These are phyloP conservation scores for Brienomyrus brachyistius DNA, from an alignment of 2,113 vertebrate genomes.

Conservation along the genomic window DNA sequence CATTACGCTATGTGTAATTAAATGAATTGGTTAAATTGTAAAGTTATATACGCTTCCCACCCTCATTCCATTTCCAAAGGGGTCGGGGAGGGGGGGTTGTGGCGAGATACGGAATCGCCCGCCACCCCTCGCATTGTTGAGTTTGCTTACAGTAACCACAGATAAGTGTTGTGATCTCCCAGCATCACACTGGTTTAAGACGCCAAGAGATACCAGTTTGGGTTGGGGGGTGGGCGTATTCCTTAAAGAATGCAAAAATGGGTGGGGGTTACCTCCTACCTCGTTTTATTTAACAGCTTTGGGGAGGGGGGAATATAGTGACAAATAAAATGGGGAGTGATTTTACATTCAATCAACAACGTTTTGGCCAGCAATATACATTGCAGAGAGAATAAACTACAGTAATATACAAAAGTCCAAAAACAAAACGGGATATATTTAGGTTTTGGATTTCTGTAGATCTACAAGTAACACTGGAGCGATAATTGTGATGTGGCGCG, in stretches of 20 bases:
- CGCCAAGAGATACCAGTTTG: constrained; percentile 7
- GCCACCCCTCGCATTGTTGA: constrained; percentile 9
- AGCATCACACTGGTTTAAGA: constrained; percentile 5
- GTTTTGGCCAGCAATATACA: constrained; percentile 50
- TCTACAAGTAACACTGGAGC: neutral
- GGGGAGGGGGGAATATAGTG: constrained; percentile 28
- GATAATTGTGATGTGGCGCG: neutral
- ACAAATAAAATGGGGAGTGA: constrained; percentile 23
- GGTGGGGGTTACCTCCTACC: neutral
- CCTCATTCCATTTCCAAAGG: neutral
- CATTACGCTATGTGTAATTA: neutral
- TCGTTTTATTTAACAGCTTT: neutral
- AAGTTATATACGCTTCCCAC: neutral
- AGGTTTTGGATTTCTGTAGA: neutral
- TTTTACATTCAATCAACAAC: constrained; percentile 48
- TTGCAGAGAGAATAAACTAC: neutral
- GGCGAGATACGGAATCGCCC: neutral
- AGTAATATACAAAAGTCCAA: constrained; percentile 45
- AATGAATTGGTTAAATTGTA: neutral
- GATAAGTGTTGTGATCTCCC: constrained; percentile 31
- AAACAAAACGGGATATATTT: neutral
- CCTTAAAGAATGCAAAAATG: neutral
- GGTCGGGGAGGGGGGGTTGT: neutral
- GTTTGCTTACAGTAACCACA: constrained; percentile 34
- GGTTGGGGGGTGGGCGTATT: neutral